These are phyloP conservation scores for Sphaeramia orbicularis DNA, from an alignment of 2,797 vertebrate species.

Conservation along the genomic window DNA sequence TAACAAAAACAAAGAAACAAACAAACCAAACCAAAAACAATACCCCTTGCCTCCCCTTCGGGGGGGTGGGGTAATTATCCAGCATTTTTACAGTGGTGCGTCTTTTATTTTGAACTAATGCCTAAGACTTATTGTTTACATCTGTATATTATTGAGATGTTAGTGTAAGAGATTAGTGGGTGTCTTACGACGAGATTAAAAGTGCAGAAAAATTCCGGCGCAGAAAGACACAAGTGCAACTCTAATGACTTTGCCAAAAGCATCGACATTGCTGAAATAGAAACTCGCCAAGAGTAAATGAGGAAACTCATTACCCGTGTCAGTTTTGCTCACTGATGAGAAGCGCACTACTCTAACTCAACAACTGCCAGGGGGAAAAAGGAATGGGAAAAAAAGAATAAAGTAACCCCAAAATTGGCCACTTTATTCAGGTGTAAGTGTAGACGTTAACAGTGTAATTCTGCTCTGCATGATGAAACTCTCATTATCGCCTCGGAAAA, in stretches of 20 bases:
- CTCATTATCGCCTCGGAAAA: slow-evolving; percentile 41
- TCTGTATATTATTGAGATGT: too few species aligned
- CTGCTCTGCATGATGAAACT: slow-evolving; percentile 26
- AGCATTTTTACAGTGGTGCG: too few species aligned
- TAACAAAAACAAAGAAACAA: too few species aligned
- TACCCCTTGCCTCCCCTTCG: too few species aligned
- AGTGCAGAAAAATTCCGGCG: slow-evolving; percentile 27
- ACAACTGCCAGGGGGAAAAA: slow-evolving; percentile 39
- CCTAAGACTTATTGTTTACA: too few species aligned
- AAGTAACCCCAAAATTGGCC: slow-evolving; percentile 39
- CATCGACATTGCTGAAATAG: slow-evolving; percentile 55
- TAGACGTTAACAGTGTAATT: slow-evolving; percentile 35
- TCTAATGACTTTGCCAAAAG: slow-evolving; percentile 74
- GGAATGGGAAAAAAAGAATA: slow-evolving; percentile 16
- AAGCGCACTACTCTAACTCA: slow-evolving; percentile 47
- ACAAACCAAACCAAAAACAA: too few species aligned
- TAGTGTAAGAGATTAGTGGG: slow-evolving; percentile 4
- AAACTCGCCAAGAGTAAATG: slow-evolving; percentile 60
- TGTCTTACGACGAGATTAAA: slow-evolving; percentile 25
- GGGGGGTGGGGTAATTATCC: too few species aligned
- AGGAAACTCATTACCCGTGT: slow-evolving; percentile 75
- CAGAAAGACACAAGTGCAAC: slow-evolving; percentile 32
- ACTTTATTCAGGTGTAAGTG: slow-evolving; percentile 52
- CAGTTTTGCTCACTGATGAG: slow-evolving; percentile 75
- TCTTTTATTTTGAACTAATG: background rate